A percentile compares a stretch with the other conserved stretches of the same genome.
Conservation (phyloP, 2,113 vertebrate species). For the Ailurus styani region DNA sequence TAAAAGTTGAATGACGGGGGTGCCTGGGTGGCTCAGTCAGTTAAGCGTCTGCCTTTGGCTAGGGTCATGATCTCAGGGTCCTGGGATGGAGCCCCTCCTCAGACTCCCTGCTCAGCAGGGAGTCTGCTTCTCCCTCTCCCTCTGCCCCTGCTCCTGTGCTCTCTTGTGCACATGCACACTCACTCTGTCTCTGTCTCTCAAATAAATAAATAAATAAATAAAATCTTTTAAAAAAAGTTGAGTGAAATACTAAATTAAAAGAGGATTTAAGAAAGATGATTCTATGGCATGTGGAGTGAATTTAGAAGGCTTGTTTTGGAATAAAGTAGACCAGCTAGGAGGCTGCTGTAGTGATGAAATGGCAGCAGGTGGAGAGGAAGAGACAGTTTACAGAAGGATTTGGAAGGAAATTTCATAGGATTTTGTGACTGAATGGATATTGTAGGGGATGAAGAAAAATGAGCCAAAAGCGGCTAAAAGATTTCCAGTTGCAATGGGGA, state of each 20-base stretch:
- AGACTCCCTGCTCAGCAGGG: no score
- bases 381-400: background rate
- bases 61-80: no score
- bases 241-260: constrained; percentile 16
- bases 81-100: no score
- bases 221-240: background rate
- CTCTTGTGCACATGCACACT: no score
- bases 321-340: background rate
- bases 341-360: background rate
- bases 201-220: no score
- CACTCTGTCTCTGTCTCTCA: no score
- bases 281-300: background rate
- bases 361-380: background rate
- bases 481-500: background rate
- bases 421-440: constrained; percentile 37
- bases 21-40: no score
- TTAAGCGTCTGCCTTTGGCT: no score
- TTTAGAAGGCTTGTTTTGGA: background rate
- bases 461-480: background rate
- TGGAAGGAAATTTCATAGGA: constrained; percentile 44
- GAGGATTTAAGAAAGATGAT: constrained; percentile 22
- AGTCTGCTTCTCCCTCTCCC: no score
- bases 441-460: background rate
- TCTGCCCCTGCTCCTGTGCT: no score
- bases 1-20: background rate